Conservation (phyloP, 2,797 vertebrate species). For the Holocentrus rufus region DNA sequence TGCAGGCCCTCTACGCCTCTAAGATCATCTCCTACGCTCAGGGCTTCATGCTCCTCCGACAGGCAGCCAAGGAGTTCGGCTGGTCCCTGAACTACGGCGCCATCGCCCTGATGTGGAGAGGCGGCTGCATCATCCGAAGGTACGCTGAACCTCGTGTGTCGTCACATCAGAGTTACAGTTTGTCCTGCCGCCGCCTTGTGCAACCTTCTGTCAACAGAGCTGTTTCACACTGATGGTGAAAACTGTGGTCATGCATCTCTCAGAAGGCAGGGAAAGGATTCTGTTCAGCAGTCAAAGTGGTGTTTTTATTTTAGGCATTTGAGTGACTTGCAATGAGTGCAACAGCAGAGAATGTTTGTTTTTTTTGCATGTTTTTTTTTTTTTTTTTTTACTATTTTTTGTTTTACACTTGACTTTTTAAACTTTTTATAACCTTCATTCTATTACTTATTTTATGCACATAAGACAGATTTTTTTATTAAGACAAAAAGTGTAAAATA, state of each 20-base stretch:
- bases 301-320: no score
- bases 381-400: no score
- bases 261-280: not conserved
- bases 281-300: not conserved
- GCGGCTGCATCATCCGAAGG: conserved; percentile 99
- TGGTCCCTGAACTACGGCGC: conserved; percentile 96
- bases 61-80: conserved; percentile 92
- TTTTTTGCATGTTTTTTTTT: not conserved
- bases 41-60: conserved; percentile 96
- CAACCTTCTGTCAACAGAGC: conserved; percentile 39
- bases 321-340: no score
- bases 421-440: no score
- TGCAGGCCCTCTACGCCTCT: conserved; percentile 94
- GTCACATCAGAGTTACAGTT: conserved; percentile 1
- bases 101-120: conserved; percentile 99
- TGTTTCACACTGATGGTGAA: conserved; percentile 58
- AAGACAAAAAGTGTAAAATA: not conserved
- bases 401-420: not conserved
- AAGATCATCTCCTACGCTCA: conserved; percentile 99
- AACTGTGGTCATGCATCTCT: conserved; percentile 23
- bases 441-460: not conserved
- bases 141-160: conserved; percentile 50
- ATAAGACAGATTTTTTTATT: not conserved
- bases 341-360: not conserved
- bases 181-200: conserved; percentile 47